A percentile compares a stretch with the other conserved stretches of the same genome.
Evolutionary conservation across 2,113 vertebrate genomes (phyloP).

Genomic region (Epinephelus fuscoguttatus): DNA sequence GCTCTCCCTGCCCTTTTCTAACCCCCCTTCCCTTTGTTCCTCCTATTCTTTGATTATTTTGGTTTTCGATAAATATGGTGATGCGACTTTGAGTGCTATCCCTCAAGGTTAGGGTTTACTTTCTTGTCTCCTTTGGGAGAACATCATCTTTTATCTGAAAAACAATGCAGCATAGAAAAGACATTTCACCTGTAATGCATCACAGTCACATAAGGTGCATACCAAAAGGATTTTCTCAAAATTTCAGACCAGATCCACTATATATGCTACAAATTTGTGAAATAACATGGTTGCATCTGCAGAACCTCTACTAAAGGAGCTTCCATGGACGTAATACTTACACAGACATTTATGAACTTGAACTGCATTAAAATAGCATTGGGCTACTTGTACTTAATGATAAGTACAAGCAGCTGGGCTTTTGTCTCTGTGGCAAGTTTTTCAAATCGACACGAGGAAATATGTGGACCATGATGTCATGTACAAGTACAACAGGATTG

Average conservation of each 20-base stretch:
- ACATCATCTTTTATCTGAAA: background rate
- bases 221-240: background rate
- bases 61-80: background rate
- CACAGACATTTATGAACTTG: background rate
- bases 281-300: background rate
- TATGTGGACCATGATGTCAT: no score
- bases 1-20: background rate
- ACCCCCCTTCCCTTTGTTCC: constrained; percentile 3
- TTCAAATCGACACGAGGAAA: background rate
- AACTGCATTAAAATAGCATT: background rate
- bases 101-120: constrained; percentile 5
- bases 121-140: background rate
- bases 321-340: background rate
- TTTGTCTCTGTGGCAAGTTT: no score
- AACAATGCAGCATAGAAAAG: background rate
- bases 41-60: background rate
- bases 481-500: background rate
- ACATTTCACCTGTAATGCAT: background rate
- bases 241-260: background rate
- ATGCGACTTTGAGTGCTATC: background rate
- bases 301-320: background rate
- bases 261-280: background rate
- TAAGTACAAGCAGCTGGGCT: background rate
- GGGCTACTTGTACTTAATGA: no score
- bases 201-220: background rate